Base-by-base conservation (phyloP, 1,140 invertebrate species). In the Carposina sasakii region DNA sequence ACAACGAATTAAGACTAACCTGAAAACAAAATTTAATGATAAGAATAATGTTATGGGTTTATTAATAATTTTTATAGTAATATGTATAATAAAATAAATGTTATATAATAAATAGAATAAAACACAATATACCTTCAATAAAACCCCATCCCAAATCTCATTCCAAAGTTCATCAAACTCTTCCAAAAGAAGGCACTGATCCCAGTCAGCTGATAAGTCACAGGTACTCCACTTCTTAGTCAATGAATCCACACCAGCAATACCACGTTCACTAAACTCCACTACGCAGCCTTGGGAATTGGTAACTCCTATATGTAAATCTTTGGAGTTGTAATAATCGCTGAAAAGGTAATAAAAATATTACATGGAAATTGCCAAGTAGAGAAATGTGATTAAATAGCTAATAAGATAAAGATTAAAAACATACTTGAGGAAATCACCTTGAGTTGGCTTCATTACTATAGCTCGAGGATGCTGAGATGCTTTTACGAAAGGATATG, bases 241-340 rank as follows among this genome's bases (percentile, higher is more conserved):
- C 13, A 54, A 40, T 10, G 57, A 60, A 49, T 67, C 87, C 71
- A 71, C 74, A 68, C 71, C 86, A 84, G 71, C 86, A 10, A 94
- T 84, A 17, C 93, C 93, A 60, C 90, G 81, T 58, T 87, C 88
- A 87, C 93, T 92, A 78, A 92, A 94, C 83, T 94, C 93, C 48
- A 92, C 89, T 15, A 94, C 91, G 68, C 85, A 86, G 39, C 92
- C 92, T 50, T 86, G 86, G 40, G 91, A 93, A 62, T 90, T 91
- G 34, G 92, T 94, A 46, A 95, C 88, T 31, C 92, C 93, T 76
- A 94, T 94, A 75, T 95, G 93, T 39, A 95, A 87, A 86, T 94
- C 91, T 75, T 90, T 90, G 31, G 89, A 89, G 79, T 93, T 91
- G 67, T 89, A 90, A 76, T 93, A 94, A 76, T 92, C 89, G 81